These are phyloP conservation scores for Corythoichthys haematopterus DNA, from an alignment of 2,113 vertebrate genomes.

Conservation along the genomic window DNA sequence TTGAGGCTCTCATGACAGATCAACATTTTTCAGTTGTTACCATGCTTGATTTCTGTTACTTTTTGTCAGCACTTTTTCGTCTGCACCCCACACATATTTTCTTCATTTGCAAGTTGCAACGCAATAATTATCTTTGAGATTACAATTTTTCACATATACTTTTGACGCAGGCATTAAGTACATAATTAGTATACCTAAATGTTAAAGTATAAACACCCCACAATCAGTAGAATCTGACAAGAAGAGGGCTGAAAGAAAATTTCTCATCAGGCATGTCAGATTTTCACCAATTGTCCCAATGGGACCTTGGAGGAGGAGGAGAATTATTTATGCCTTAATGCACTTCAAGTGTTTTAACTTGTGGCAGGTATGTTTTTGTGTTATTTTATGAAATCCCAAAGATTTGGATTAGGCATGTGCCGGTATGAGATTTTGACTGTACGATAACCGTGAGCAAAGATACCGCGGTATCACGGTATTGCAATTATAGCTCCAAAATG, in stretches of 20 bases:
- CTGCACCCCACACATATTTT: not conserved
- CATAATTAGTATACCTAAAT: not conserved
- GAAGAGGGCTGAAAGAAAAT: not conserved
- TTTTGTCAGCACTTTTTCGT: not conserved
- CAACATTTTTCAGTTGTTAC: not conserved
- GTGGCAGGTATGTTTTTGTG: not conserved
- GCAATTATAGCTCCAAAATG: too few species aligned
- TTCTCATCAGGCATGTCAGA: not conserved
- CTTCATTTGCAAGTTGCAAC: not conserved
- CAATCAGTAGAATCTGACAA: not conserved
- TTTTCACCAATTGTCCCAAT: not conserved
- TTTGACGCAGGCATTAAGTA: not conserved
- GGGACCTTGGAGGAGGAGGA: not conserved
- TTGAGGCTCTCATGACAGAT: not conserved
- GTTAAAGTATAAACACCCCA: not conserved
- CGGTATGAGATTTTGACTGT: too few species aligned
- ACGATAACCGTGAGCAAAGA: too few species aligned
- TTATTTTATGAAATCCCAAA: not conserved
- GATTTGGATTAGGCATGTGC: not conserved
- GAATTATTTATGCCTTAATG: slow-evolving; percentile 9
- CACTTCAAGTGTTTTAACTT: slow-evolving; percentile 5
- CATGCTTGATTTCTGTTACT: not conserved
- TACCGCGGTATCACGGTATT: too few species aligned
- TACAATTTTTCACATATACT: not conserved
- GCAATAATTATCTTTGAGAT: not conserved